phyloP scores from a whole-genome alignment of 2,113 vertebrate genomes.

The Calypte anna region DNA sequence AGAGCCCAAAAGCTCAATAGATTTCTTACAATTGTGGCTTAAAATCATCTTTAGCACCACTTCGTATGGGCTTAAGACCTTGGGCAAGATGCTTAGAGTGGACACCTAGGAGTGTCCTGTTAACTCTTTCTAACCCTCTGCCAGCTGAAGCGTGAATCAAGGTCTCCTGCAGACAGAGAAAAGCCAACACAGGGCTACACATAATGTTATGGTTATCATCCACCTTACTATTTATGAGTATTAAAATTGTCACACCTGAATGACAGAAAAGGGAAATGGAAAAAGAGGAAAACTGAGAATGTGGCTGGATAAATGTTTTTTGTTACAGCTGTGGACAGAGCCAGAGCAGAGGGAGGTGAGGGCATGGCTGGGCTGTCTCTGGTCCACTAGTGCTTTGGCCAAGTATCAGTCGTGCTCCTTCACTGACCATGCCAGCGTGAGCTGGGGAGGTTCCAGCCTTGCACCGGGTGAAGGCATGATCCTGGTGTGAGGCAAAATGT shows the following conservation, averaged over 20 bases:
- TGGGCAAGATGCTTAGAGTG: neutral
- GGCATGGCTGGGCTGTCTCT: neutral
- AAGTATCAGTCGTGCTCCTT: neutral
- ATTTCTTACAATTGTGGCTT: slow-evolving; percentile 49
- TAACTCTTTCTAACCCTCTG: neutral
- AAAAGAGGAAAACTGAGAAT: neutral
- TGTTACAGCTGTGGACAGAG: neutral
- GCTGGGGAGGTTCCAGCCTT: neutral
- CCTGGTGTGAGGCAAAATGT: neutral
- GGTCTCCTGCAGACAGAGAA: neutral
- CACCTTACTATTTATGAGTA: neutral
- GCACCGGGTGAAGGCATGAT: neutral
- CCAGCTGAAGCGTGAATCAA: neutral
- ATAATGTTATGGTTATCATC: neutral
- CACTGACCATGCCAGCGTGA: accelerated
- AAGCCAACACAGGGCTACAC: neutral
- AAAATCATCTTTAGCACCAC: neutral
- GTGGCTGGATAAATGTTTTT: neutral
- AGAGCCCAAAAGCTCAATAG: slow-evolving; percentile 47
- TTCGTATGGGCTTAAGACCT: neutral
- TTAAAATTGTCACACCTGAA: neutral
- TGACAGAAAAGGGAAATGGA: neutral
- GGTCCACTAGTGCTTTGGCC: accelerated
- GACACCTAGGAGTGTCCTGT: neutral
- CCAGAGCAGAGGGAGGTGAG: neutral